phyloP scores from a whole-genome alignment of 1,140 invertebrate species.

The Lanistes nyassanus region DNA sequence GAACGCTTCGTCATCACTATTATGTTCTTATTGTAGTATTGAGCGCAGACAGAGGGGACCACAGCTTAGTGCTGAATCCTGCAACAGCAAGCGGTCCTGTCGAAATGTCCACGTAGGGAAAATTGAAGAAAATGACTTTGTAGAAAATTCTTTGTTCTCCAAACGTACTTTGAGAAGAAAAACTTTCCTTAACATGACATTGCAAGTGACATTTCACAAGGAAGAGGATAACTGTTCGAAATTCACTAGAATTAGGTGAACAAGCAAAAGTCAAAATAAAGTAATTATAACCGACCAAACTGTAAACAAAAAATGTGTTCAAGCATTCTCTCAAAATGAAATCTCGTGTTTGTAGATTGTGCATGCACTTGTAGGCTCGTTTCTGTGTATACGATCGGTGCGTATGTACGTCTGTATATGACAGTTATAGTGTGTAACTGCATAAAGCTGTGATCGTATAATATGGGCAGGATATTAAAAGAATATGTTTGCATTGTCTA shows the following conservation, averaged over 20 bases:
- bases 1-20: too few relatives aligned
- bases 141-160: background rate
- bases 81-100: too few relatives aligned
- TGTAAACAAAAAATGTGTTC: background rate
- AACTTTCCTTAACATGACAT: background rate
- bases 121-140: background rate
- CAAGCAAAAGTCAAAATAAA: background rate
- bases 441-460: background rate
- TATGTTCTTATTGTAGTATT: too few relatives aligned
- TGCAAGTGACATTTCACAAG: too few relatives aligned
- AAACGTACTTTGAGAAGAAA: background rate
- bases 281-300: background rate
- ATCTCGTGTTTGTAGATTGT: background rate
- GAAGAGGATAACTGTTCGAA: background rate
- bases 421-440: background rate
- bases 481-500: too few relatives aligned
- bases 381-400: background rate
- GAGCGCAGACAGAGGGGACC: too few relatives aligned
- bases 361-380: background rate
- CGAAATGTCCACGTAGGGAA: too few relatives aligned
- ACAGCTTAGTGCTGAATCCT: too few relatives aligned
- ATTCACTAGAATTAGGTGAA: background rate
- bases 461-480: too few relatives aligned
- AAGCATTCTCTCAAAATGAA: background rate
- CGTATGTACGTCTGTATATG: background rate